phyloP scores from a whole-genome alignment of 2,797 vertebrate genomes.

The Manis javanica region DNA sequence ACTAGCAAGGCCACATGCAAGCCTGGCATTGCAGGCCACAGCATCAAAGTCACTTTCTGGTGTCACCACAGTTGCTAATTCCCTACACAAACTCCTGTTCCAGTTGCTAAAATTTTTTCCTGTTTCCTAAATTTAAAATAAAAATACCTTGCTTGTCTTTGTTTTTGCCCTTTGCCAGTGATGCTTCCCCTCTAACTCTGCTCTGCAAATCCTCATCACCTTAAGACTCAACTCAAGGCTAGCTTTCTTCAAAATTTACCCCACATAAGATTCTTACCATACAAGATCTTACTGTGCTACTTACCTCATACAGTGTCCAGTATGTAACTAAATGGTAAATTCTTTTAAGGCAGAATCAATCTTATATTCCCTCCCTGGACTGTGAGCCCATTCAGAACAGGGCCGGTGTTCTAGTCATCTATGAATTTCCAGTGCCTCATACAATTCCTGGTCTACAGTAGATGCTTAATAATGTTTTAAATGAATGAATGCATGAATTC shows the following conservation, averaged over 20 bases:
- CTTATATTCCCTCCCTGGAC: not conserved
- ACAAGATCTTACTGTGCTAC: not conserved
- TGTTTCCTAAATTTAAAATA: constrained; percentile 1
- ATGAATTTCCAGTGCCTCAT: not conserved
- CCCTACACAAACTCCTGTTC: not conserved
- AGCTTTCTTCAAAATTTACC: not conserved
- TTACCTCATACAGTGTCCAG: not conserved
- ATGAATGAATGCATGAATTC: not conserved
- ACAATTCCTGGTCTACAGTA: not conserved
- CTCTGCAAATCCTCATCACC: not conserved
- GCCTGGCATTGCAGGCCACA: not conserved
- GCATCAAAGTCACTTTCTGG: not conserved
- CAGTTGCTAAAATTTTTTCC: not conserved
- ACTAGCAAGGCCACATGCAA: not conserved
- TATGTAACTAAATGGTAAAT: not conserved
- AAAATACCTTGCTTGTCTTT: not conserved
- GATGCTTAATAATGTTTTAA: not conserved
- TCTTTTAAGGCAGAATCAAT: not conserved
- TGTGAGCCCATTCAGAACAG: not conserved
- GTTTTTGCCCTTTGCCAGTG: not conserved
- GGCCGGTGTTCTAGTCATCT: too few species aligned
- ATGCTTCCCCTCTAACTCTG: not conserved
- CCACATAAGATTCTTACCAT: not conserved
- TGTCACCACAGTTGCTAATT: not conserved
- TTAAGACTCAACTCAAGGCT: not conserved